A percentile compares a stretch with the other conserved stretches of the same genome.
Conservation (phyloP, 2,888 invertebrate genomes). For the Heliconius hortense region DNA sequence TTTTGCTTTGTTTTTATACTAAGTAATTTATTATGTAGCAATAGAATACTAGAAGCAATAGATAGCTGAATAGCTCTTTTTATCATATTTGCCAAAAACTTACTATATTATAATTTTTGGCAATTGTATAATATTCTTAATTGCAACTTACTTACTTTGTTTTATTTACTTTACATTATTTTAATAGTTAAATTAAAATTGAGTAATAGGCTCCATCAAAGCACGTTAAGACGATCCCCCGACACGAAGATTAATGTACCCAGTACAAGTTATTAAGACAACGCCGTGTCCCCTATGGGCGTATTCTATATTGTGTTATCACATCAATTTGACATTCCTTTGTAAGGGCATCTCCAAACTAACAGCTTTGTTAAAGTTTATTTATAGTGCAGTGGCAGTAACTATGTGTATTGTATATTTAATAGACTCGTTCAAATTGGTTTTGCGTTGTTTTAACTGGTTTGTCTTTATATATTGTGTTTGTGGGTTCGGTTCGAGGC, state of each 20-base stretch:
- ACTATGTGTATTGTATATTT: constrained; percentile 11
- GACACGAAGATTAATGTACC: constrained; percentile 39
- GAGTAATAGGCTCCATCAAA: constrained; percentile 11
- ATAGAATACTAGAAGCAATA: too few relatives aligned
- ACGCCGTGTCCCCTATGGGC: constrained; percentile 35
- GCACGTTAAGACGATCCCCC: constrained; percentile 18
- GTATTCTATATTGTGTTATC: constrained; percentile 37
- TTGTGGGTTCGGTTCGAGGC: background rate
- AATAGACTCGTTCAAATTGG: background rate
- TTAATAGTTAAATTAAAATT: constrained; percentile 10
- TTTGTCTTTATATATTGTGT: background rate
- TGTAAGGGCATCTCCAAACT: constrained; percentile 14
- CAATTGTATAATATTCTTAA: background rate
- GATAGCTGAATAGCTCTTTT: too few relatives aligned
- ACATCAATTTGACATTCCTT: constrained; percentile 33
- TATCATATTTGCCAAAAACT: too few relatives aligned
- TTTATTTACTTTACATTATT: background rate
- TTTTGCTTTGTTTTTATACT: too few relatives aligned
- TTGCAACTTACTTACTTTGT: background rate
- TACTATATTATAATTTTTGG: too few relatives aligned
- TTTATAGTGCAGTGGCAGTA: constrained; percentile 16
- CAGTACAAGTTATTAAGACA: constrained; percentile 37
- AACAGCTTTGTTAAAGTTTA: constrained; percentile 19
- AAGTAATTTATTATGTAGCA: too few relatives aligned
- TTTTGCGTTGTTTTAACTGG: background rate